Conservation (phyloP, 2,888 invertebrate genomes). For the Nemapogon koenigi region DNA sequence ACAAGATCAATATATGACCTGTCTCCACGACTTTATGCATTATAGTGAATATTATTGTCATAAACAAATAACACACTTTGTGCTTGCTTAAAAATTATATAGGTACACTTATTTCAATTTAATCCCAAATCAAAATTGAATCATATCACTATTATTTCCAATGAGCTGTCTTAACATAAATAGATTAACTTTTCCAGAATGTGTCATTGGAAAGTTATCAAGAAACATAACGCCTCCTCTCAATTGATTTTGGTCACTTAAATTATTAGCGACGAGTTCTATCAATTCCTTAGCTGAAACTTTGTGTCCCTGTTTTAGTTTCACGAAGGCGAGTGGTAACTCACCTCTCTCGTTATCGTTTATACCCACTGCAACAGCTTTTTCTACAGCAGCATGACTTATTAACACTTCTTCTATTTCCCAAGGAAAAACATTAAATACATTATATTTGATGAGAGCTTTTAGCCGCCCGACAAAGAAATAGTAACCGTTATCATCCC, state of each 20-base stretch:
- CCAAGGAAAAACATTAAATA: not conserved
- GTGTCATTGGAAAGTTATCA: not conserved
- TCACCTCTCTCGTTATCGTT: not conserved
- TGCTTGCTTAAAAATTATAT: no score
- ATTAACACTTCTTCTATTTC: not conserved
- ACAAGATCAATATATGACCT: no score
- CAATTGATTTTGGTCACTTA: not conserved
- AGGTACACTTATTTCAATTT: no score
- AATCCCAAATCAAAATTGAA: no score
- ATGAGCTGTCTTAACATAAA: not conserved
- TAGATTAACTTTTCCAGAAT: not conserved
- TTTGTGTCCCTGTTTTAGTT: not conserved
- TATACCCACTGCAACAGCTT: not conserved
- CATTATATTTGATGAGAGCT: slow-evolving; percentile 1
- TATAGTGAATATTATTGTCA: no score
- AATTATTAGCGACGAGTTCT: not conserved
- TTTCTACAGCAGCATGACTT: slow-evolving; percentile 1
- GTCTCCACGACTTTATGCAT: no score
- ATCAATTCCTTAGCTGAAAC: slow-evolving; percentile 1
- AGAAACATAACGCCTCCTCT: slow-evolving; percentile 1
- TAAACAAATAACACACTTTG: no score
- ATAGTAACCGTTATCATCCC: slow-evolving; percentile 1
- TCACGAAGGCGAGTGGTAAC: not conserved
- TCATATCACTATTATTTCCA: no score
- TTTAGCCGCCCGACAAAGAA: slow-evolving; percentile 5